phyloP scores from a whole-genome alignment of 2,888 invertebrate genomes.

The Taphrorychus bicolor region DNA sequence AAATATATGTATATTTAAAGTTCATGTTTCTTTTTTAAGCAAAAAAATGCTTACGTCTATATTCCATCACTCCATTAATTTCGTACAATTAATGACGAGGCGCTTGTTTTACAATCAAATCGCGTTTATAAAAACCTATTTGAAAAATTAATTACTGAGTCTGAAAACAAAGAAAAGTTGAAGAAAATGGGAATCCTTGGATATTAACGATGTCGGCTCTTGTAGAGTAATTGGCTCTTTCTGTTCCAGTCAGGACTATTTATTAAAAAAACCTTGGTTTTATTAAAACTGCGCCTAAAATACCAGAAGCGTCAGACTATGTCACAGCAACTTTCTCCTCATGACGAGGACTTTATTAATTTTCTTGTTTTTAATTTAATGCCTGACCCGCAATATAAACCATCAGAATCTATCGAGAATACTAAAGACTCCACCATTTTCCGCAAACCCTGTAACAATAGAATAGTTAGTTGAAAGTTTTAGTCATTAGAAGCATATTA shows the following conservation, averaged over 20 bases:
- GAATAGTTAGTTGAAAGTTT: background rate
- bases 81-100: no score
- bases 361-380: background rate
- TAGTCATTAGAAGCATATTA: background rate
- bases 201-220: background rate
- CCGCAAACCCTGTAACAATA: no score
- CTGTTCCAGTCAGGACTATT: background rate
- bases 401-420: no score
- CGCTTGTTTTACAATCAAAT: background rate
- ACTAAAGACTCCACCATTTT: no score
- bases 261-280: background rate
- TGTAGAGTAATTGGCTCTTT: slow-evolving; percentile 1
- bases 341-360: no score
- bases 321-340: background rate
- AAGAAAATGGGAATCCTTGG: slow-evolving; percentile 1
- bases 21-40: no score
- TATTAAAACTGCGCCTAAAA: background rate
- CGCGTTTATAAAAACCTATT: background rate
- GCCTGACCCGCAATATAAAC: no score
- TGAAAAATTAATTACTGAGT: background rate
- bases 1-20: no score
- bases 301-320: background rate
- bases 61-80: no score
- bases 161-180: slow-evolving; percentile 1
- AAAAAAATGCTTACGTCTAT: no score